Conservation (phyloP, 2,888 invertebrate genomes). For the Allygus modestus region DNA sequence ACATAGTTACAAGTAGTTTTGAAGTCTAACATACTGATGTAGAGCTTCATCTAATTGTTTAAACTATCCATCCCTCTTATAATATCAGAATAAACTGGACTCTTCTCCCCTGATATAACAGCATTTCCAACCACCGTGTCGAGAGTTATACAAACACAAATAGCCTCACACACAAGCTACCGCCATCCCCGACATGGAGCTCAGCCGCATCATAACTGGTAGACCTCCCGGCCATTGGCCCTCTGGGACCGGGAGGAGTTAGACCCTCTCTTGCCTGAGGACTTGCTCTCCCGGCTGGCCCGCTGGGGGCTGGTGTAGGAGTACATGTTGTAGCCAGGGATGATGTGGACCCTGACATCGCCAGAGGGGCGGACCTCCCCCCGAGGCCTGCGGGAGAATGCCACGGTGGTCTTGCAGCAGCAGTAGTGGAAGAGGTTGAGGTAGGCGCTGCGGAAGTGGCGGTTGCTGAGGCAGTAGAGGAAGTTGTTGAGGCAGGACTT, state of each 20-base stretch:
- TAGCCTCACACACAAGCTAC: too few relatives aligned
- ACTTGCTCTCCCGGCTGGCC: constrained; percentile 72
- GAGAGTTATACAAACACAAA: not conserved
- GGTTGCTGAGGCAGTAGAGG: constrained; percentile 81
- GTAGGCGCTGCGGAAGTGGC: constrained; percentile 84
- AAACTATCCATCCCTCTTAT: too few relatives aligned
- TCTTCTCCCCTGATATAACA: too few relatives aligned
- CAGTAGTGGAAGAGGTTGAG: constrained; percentile 87
- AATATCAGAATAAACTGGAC: too few relatives aligned
- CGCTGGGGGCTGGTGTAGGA: constrained; percentile 80
- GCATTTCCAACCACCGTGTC: too few relatives aligned
- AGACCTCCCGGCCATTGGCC: constrained; percentile 59
- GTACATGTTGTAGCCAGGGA: constrained; percentile 83
- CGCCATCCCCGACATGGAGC: not conserved
- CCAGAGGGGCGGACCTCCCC: constrained; percentile 77
- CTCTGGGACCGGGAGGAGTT: constrained; percentile 46
- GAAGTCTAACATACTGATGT: too few relatives aligned
- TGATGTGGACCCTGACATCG: constrained; percentile 85
- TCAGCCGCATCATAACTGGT: constrained; percentile 62
- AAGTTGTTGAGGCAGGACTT: constrained; percentile 84
- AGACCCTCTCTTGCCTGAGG: constrained; percentile 57
- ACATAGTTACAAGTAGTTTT: too few relatives aligned
- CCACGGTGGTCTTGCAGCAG: constrained; percentile 86
- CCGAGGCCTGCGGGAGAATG: constrained; percentile 81
- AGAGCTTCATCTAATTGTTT: too few relatives aligned